Conservation (phyloP, 2,797 vertebrate genomes). For the Siniperca undulata region DNA sequence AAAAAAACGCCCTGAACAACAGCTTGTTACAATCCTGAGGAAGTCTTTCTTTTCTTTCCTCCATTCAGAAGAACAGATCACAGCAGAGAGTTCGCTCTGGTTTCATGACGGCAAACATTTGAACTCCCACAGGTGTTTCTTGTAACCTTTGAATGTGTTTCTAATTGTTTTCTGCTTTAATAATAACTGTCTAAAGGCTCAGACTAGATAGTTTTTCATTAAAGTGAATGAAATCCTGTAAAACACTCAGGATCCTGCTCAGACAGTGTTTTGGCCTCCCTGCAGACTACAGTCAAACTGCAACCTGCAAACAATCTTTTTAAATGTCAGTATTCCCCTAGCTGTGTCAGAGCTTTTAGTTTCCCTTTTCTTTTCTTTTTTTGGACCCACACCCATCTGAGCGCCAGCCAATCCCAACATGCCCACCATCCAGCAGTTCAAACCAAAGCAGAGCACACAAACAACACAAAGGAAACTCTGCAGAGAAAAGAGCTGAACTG, state of each 20-base stretch:
- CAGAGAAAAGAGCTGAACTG: not conserved
- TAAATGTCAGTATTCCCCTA: slow-evolving; percentile 38
- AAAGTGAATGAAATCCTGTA: slow-evolving; percentile 18
- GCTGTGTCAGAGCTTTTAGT: slow-evolving; percentile 26
- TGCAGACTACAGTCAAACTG: slow-evolving; percentile 31
- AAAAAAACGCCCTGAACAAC: slow-evolving; percentile 46
- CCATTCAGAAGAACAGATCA: slow-evolving; percentile 14
- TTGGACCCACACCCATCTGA: slow-evolving; percentile 40
- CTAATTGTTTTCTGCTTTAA: not conserved
- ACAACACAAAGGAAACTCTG: slow-evolving; percentile 6
- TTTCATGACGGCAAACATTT: not conserved
- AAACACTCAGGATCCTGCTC: not conserved
- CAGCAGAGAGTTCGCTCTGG: slow-evolving; percentile 1
- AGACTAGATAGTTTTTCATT: not conserved
- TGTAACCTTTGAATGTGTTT: not conserved
- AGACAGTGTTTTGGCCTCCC: slow-evolving; percentile 10
- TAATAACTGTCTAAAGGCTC: not conserved
- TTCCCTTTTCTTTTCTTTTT: not conserved
- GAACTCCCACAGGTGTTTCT: not conserved
- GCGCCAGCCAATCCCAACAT: slow-evolving; percentile 31
- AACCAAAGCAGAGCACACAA: slow-evolving; percentile 18
- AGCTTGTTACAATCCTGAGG: slow-evolving; percentile 36
- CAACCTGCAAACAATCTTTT: slow-evolving; percentile 65
- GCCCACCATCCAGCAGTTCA: slow-evolving; percentile 33
- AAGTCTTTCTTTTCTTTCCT: slow-evolving; percentile 46